These are phyloP conservation scores for Sialis lutaria DNA, from an alignment of 2,888 invertebrate species.

Conservation along the genomic window DNA sequence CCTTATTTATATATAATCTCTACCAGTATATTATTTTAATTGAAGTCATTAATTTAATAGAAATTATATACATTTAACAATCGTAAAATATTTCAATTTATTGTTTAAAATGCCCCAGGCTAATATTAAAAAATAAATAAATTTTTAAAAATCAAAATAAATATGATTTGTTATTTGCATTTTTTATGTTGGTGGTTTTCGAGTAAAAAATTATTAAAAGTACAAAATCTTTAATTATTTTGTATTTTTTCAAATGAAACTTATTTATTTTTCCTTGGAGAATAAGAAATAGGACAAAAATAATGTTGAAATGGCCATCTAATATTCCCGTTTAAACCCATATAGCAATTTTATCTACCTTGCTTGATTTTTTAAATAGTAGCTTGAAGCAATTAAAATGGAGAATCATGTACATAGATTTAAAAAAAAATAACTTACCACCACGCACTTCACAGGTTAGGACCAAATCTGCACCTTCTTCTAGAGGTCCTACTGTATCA, in stretches of 20 bases:
- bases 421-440: constrained; percentile 38
- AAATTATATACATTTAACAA: no score
- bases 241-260: background rate
- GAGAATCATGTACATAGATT: background rate
- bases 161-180: no score
- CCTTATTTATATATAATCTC: no score
- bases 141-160: no score
- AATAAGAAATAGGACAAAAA: no score
- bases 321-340: no score
- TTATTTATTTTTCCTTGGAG: background rate
- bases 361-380: background rate
- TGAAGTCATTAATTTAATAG: no score
- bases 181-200: no score
- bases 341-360: background rate
- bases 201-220: background rate
- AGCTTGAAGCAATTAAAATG: background rate
- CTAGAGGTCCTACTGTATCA: constrained; percentile 62
- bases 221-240: background rate
- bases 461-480: constrained; percentile 64
- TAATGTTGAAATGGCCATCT: background rate
- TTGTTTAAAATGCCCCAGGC: no score
- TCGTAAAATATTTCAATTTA: no score
- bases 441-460: constrained; percentile 77
- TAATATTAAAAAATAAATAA: no score
- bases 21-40: no score